These are phyloP conservation scores for Poecile atricapillus DNA, from an alignment of 2,113 vertebrate species.

Conservation along the genomic window DNA sequence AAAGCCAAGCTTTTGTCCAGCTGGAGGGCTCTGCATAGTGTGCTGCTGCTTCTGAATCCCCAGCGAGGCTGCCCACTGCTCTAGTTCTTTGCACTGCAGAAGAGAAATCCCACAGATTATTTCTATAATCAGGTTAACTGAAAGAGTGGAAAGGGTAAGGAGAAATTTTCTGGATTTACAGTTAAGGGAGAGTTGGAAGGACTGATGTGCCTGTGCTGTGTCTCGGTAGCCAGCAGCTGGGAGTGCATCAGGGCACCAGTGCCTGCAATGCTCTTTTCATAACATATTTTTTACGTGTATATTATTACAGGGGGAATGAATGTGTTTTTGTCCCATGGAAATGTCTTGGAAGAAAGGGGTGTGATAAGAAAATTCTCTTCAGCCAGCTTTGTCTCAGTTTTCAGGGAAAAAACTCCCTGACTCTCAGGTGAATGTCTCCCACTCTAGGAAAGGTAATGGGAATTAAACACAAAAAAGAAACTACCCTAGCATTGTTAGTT, in stretches of 20 bases:
- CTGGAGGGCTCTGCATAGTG: background rate
- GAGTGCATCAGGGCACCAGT: background rate
- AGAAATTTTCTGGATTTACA: background rate
- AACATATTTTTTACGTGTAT: fast-evolving
- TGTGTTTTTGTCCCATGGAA: background rate
- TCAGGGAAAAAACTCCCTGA: background rate
- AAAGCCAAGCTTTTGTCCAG: background rate
- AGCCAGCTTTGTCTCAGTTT: background rate
- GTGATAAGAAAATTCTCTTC: background rate
- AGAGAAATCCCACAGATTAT: background rate
- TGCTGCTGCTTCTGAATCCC: background rate
- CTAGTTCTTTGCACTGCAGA: background rate
- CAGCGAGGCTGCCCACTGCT: background rate
- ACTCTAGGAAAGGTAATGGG: background rate
- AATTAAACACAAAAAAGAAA: background rate
- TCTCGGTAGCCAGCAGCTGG: background rate
- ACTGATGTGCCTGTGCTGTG: background rate
- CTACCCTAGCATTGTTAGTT: fast-evolving
- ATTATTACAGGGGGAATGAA: background rate
- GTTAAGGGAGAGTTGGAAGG: background rate
- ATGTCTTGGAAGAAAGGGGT: background rate
- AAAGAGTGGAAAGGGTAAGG: background rate
- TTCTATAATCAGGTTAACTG: background rate
- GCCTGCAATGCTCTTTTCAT: background rate
- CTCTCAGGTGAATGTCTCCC: background rate